A percentile compares a stretch with the other conserved stretches of the same genome.
Evolutionary conservation across 2,113 vertebrate species (phyloP).

Genomic region (Callipepla squamata): DNA sequence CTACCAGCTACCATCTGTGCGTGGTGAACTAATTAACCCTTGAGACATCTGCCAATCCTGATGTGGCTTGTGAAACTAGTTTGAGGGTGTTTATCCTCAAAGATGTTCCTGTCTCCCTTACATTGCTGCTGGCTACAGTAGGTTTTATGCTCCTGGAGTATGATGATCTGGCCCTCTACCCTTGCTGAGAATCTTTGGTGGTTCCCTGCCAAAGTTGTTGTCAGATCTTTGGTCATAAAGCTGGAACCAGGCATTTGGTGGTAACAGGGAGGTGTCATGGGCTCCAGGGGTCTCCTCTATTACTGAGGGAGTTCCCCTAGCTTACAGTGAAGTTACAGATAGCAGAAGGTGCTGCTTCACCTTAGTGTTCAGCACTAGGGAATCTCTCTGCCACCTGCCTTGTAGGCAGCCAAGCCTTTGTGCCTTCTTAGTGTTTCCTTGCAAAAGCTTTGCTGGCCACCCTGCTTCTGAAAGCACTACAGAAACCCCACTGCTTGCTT

Average conservation of each 20-base stretch:
- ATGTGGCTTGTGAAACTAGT: not conserved
- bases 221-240: not conserved
- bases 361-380: not conserved
- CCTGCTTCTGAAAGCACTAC: not conserved
- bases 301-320: not conserved
- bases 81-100: not conserved
- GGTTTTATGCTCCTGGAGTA: not conserved
- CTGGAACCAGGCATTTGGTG: not conserved
- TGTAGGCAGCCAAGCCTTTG: not conserved
- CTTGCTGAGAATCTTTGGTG: not conserved
- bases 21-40: slow-evolving; percentile 59
- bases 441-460: not conserved
- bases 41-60: slow-evolving; percentile 33
- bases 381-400: not conserved
- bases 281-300: not conserved
- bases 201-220: not conserved
- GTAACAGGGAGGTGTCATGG: accelerated
- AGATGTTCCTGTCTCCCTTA: not conserved
- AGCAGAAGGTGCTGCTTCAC: not conserved
- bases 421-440: accelerated
- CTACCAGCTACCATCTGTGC: slow-evolving; percentile 60
- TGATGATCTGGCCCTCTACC: not conserved
- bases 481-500: not conserved
- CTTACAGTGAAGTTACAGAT: not conserved
- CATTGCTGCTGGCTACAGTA: not conserved